Base-by-base conservation (phyloP, 1,140 invertebrate genomes). In the Cyrtorhinus lividipennis region DNA sequence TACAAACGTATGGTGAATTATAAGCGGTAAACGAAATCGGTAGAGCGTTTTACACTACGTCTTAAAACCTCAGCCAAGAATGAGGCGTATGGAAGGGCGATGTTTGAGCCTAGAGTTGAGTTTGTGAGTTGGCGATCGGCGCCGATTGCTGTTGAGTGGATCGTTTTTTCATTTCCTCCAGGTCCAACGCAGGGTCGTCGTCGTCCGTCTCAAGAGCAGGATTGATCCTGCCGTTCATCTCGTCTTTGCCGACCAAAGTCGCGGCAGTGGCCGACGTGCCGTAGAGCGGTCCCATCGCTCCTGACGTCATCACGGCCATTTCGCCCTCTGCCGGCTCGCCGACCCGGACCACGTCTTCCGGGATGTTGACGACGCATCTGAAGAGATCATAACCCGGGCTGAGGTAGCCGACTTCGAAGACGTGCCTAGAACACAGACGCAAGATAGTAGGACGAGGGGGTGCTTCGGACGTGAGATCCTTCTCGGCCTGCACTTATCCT, bases 321-420 rank as follows among this genome's bases (percentile, higher is more conserved):
- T 90, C 87, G 0, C 88, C 88, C 68, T 92, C 90, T 0, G 83
- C 81, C 1, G 86, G 87, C 64, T 90, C 87, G 20, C 85, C 88
- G 1, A 91, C 87, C 18, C 85, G 79, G 44, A 85, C 78, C 2
- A 86, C 83, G 72, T 90, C 87, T 68, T 91, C 92, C 0, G 94
- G 94, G 68, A 98, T 95, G 77, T 98, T 98, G 25, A 98, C 92
- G 18, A 96, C 90, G 75, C 93, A 96, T 64, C 84, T 83, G 78
- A 97, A 92, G 71, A 92, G 80, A 72, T 96, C 93, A 69, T 90
- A 92, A 67, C 88, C 86, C 1, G 91, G 90, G 20, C 87, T 85
- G 46, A 96, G 75, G 69, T 80, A 83, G 10, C 91, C 92, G 2
- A 80, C 83, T 71, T 92, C 83, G 74, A 94, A 94, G 57, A 91